Base-by-base conservation (phyloP, 2,797 vertebrate species). In the Natrix natrix region DNA sequence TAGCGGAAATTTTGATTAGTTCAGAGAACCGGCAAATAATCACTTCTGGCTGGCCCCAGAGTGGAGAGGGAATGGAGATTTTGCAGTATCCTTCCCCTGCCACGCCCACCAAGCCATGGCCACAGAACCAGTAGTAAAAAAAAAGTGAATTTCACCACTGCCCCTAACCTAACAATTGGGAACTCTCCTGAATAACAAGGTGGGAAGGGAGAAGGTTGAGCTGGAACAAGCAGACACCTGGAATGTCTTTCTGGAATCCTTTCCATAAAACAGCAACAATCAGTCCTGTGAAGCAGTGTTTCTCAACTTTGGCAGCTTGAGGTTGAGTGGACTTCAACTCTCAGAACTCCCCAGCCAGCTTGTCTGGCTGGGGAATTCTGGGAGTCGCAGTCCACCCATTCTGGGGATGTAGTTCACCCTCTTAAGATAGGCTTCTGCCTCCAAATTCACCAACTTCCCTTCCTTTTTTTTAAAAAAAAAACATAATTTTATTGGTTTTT, bases 401-500 rank as follows among this genome's bases (percentile, higher is more conserved):
- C 54, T 87, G 26, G 86, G 55, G 24, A 20, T 56, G n/a, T 1
- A n/a, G 12, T 56, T 28, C 2, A 37, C 66, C 14, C 16, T 3
- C 32, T 48, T 48, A 48, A 48, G 74, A 24, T 1, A 48, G 37
- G 74, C 37, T 7, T 22, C n/a, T 22, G 17, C 22, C 87, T 91
- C 89, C 56, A 52, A 88, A 92, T 63, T 69, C 57, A 57, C 87
- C 83, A 92, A 78, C 16, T 94, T 86, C 83, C 89, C 8, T 61
- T 57, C 86, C 88, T 10, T 90, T 37, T 37, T 10, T 90, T 37
- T 37, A 37, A 37, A 37, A 37, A 37, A 37, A 37, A 37, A 37
- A 37, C 32, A 37, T 1, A 37, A 37, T 37, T 37, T 37, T 37
- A 37, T 37, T 37, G 32, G 32, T 37, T 37, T 37, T 37, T 37